Percentiles rank a stretch among this genome's conserved stretches.
These are phyloP conservation scores for Australoheros facetus DNA, from an alignment of 2,797 vertebrate genomes.

Conservation along the genomic window DNA sequence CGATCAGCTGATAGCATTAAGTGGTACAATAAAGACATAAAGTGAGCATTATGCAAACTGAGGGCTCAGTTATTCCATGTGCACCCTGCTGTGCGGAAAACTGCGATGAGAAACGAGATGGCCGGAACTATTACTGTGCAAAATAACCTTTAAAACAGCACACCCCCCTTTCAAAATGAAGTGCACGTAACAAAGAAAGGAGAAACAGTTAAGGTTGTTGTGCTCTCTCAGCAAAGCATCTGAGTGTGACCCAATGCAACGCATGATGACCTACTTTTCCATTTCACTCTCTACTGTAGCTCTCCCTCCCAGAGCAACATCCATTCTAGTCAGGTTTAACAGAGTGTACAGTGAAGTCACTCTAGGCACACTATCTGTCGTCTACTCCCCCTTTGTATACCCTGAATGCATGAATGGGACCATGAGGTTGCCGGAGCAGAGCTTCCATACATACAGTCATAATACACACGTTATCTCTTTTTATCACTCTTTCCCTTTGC, in stretches of 20 bases:
- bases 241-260: constrained; percentile 71
- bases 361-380: constrained; percentile 62
- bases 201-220: constrained; percentile 55
- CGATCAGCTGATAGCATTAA: constrained; percentile 39
- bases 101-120: neutral
- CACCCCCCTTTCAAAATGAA: constrained; percentile 26
- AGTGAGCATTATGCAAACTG: constrained; percentile 29
- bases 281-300: constrained; percentile 65
- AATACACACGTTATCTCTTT: constrained; percentile 16
- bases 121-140: neutral
- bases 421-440: constrained; percentile 54
- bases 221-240: constrained; percentile 62
- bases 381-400: constrained; percentile 30
- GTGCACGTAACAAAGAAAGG: constrained; percentile 29
- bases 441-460: constrained; percentile 21
- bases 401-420: constrained; percentile 56
- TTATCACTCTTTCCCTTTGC: constrained; percentile 14
- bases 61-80: constrained; percentile 37
- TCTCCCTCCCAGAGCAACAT: constrained; percentile 59
- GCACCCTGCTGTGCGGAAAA: constrained; percentile 25
- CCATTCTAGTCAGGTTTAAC: constrained; percentile 70
- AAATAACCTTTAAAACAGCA: constrained; percentile 15
- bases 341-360: constrained; percentile 80
- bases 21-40: constrained; percentile 31
- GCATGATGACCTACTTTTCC: constrained; percentile 82